phyloP scores from a whole-genome alignment of 2,113 vertebrate genomes.

The Peromyscus californicus region DNA sequence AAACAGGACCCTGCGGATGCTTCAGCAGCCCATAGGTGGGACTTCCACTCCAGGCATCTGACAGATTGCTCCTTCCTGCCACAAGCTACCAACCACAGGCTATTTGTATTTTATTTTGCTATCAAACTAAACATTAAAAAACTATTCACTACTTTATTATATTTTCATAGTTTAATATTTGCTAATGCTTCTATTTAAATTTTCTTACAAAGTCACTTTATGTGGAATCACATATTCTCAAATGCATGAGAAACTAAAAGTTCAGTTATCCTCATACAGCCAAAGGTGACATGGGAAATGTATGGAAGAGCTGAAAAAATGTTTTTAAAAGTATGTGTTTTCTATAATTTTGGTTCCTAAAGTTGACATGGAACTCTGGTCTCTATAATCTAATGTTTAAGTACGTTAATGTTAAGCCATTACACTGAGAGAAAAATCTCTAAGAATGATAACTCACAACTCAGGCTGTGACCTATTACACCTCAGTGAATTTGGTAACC shows the following conservation, averaged over 20 bases:
- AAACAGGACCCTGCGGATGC: neutral
- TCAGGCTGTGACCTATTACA: constrained; percentile 73
- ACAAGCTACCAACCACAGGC: no score
- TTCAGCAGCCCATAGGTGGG: accelerated
- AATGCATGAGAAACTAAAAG: neutral
- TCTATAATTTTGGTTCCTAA: neutral
- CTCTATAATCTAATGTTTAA: constrained; percentile 72
- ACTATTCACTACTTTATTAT: neutral
- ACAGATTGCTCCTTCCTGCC: accelerated
- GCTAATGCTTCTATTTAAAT: neutral
- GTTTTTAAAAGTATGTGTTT: constrained; percentile 68
- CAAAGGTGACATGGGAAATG: neutral
- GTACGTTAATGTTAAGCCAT: constrained; percentile 76
- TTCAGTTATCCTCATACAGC: constrained; percentile 23
- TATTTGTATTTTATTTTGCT: neutral
- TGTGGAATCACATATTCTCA: neutral
- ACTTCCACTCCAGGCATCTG: accelerated
- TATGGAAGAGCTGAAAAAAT: constrained; percentile 63
- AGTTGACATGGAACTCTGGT: constrained; percentile 64
- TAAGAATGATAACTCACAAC: constrained; percentile 79
- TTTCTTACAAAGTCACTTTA: neutral
- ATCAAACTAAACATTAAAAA: neutral
- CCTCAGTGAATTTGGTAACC: constrained; percentile 71
- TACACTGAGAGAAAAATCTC: constrained; percentile 53
- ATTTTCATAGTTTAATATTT: neutral